Evolutionary conservation across 2,888 invertebrate genomes (phyloP).

Genomic region (Neria commutata): DNA sequence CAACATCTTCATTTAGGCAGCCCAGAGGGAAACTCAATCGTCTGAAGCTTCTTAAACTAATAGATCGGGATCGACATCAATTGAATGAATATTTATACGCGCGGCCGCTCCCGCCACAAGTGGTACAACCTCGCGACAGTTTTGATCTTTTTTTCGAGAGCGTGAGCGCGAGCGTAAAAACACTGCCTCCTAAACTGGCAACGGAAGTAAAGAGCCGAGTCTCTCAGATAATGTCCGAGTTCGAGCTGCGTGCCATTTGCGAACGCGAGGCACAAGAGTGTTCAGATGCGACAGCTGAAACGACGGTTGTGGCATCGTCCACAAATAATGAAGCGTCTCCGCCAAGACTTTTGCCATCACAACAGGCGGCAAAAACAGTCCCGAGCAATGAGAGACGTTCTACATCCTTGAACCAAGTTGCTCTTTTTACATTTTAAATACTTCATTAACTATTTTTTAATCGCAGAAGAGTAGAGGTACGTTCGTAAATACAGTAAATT

Average conservation of each 20-base stretch:
- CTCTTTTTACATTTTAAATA: too few species aligned
- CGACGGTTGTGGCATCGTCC: background rate
- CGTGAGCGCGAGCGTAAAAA: slow-evolving; percentile 49
- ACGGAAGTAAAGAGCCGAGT: slow-evolving; percentile 51
- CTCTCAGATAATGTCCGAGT: slow-evolving; percentile 50
- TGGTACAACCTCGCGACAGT: slow-evolving; percentile 31
- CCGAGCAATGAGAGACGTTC: too few species aligned
- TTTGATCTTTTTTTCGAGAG: slow-evolving; percentile 55
- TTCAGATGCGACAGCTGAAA: background rate
- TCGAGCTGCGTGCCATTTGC: slow-evolving; percentile 51
- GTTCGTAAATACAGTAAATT: too few species aligned
- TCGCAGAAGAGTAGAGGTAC: too few species aligned
- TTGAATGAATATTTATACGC: slow-evolving; percentile 36
- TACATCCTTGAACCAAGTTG: too few species aligned
- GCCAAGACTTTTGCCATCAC: too few species aligned
- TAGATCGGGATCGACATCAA: slow-evolving; percentile 35
- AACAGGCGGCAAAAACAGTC: too few species aligned
- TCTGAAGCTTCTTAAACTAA: slow-evolving; percentile 36
- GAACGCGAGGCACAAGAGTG: slow-evolving; percentile 39
- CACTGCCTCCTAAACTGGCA: slow-evolving; percentile 49
- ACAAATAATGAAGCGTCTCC: background rate
- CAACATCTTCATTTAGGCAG: too few species aligned
- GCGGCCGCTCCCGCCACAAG: background rate
- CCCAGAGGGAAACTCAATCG: slow-evolving; percentile 26
- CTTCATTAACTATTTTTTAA: too few species aligned